Conservation (phyloP, 2,113 vertebrate genomes). For the Trichomycterus rosablanca region DNA sequence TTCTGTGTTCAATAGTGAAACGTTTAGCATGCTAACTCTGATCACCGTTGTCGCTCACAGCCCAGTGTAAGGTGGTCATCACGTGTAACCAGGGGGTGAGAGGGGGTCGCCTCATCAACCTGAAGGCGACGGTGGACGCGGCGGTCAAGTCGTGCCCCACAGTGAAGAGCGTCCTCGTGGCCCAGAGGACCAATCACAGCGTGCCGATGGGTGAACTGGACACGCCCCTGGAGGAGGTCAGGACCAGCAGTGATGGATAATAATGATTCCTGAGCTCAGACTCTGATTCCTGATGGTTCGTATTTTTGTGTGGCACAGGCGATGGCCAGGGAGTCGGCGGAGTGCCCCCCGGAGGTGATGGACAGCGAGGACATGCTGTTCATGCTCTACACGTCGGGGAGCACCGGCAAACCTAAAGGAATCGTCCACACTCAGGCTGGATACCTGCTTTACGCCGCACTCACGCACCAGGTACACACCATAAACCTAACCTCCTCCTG, state of each 20-base stretch:
- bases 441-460: conserved; percentile 79
- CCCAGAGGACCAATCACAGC: conserved; percentile 74
- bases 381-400: conserved; percentile 85
- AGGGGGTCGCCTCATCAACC: conserved; percentile 71
- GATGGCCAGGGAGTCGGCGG: conserved; percentile 70
- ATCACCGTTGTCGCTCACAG: conserved; percentile 59
- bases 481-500: too few species aligned
- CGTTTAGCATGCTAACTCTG: too few species aligned
- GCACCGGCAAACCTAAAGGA: conserved; percentile 86
- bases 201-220: conserved; percentile 72
- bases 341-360: conserved; percentile 77
- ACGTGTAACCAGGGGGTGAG: conserved; percentile 83
- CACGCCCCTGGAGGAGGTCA: conserved; percentile 79
- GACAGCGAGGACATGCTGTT: conserved; percentile 85
- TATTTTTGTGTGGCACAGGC: conserved; percentile 59
- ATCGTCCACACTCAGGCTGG: conserved; percentile 86
- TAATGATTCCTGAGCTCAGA: too few species aligned
- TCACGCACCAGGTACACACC: conserved; percentile 80
- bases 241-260: too few species aligned
- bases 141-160: conserved; percentile 78
- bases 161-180: conserved; percentile 76
- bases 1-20: too few species aligned
- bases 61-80: conserved; percentile 83
- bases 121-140: conserved; percentile 80
- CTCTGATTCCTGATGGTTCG: background rate